Conservation (phyloP, 2,797 vertebrate genomes). For the Tympanoctomys barrerae region DNA sequence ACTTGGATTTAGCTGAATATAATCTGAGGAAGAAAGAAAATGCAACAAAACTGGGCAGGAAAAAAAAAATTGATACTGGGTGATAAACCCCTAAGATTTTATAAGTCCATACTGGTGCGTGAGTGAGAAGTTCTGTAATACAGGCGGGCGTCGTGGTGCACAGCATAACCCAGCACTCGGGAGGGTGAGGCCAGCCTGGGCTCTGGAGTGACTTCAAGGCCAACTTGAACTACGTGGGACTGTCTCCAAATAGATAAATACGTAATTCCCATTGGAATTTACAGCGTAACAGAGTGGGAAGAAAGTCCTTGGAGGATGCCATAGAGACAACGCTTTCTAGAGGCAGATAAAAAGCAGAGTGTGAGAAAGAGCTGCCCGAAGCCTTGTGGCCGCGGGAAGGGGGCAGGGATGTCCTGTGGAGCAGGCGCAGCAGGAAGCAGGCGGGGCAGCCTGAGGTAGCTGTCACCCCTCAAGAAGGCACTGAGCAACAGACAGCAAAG, state of each 20-base stretch:
- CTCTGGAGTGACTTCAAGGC: not conserved
- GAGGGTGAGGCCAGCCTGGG: not conserved
- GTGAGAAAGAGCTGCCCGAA: not conserved
- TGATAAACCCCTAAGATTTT: not conserved
- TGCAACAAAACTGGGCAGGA: not conserved
- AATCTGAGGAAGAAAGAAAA: not conserved
- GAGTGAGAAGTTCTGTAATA: not conserved
- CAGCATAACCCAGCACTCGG: not conserved
- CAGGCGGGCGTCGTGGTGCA: not conserved
- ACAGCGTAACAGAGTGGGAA: not conserved
- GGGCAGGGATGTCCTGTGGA: not conserved
- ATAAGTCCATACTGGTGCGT: not conserved
- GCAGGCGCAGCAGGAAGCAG: not conserved
- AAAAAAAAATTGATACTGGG: not conserved
- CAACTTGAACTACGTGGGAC: not conserved
- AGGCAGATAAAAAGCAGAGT: not conserved
- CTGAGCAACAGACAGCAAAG: not conserved
- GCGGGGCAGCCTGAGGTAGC: not conserved
- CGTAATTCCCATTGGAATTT: not conserved
- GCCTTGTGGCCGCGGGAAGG: not conserved
- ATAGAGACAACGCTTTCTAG: not conserved
- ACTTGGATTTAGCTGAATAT: conserved; percentile 9
- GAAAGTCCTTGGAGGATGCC: not conserved
- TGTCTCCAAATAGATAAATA: not conserved
- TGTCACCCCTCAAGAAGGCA: not conserved